Base-by-base conservation (phyloP, 2,888 invertebrate species). In the Drosophila borealis region DNA sequence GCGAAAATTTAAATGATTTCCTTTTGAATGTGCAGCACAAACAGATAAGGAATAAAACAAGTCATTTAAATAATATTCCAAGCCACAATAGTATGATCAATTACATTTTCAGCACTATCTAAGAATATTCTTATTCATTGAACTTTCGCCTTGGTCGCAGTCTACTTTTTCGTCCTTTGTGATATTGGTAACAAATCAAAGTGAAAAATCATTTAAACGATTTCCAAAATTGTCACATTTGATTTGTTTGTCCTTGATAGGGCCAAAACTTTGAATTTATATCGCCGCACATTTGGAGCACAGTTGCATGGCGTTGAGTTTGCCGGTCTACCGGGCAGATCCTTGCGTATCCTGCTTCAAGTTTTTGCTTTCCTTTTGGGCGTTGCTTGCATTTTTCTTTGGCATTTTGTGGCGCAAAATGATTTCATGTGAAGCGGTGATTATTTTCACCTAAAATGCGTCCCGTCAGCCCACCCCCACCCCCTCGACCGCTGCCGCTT, bases 371-470 rank as follows among this genome's bases (percentile, higher is more conserved):
- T 6, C 9, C 14, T 57, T 29, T 51, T 72, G 84, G 67, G 68
- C 68, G 81, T 62, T 68, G 76, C 78, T 63, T 73, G 74, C 86
- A 84, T 78, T 88, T 29, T 71, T 73, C 77, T 64, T 74, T 83
- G 88, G 89, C 85, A 75, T 73, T 83, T 74, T 73, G 85, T 74
- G 78, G 78, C 68, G 81, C 81, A 82, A 87, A 91, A 92, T 91
- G 91, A 91, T 91, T 91, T 90, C 92, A 91, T 92, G 92, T 90
- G 91, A 89, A 91, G 88, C 87, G 85, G 91, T 84, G 91, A 91
- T 91, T 91, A 91, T 89, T 85, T 85, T 88, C 86, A 88, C 88
- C 88, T 82, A 86, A 85, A 85, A 71, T 80, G 81, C 81, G 66
- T 74, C 39, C 68, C 79, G 68, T 74, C 48, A 19, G 25, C 19